These are phyloP conservation scores for Portevinia maculata DNA, from an alignment of 2,888 invertebrate species.

Conservation along the genomic window DNA sequence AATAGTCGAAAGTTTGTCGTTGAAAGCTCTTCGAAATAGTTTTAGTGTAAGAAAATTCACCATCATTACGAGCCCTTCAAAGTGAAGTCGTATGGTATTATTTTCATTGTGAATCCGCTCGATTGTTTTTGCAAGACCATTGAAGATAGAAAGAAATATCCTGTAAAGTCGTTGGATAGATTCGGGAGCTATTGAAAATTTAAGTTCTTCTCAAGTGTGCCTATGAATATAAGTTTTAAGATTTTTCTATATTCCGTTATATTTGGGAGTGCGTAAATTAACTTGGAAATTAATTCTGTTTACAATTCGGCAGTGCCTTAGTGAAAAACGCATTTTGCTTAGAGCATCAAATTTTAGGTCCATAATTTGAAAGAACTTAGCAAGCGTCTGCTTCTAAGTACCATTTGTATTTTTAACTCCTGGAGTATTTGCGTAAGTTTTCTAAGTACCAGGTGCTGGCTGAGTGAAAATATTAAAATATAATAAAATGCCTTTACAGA, in stretches of 20 bases:
- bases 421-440: slow-evolving; percentile 11
- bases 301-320: slow-evolving; percentile 2
- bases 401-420: background rate
- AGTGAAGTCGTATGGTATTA: slow-evolving; percentile 26
- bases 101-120: slow-evolving; percentile 21
- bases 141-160: background rate
- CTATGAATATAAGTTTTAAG: slow-evolving; percentile 24
- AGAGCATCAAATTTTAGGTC: slow-evolving; percentile 34
- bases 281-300: slow-evolving; percentile 55
- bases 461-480: slow-evolving; percentile 18
- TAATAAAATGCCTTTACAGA: slow-evolving; percentile 6
- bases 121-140: slow-evolving; percentile 56
- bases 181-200: slow-evolving; percentile 4
- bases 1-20: slow-evolving; percentile 49
- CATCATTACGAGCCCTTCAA: slow-evolving; percentile 48
- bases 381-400: slow-evolving; percentile 3
- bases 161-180: background rate
- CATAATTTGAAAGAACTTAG: slow-evolving; percentile 17
- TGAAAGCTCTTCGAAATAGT: slow-evolving; percentile 52
- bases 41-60: slow-evolving; percentile 40
- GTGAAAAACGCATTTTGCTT: slow-evolving; percentile 40
- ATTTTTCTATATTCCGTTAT: slow-evolving; percentile 24
- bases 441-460: slow-evolving; percentile 14
- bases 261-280: slow-evolving; percentile 50
- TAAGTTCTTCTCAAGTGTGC: slow-evolving; percentile 24